Conservation (phyloP, 2,113 vertebrate genomes). For the Stigmatopora argus region DNA sequence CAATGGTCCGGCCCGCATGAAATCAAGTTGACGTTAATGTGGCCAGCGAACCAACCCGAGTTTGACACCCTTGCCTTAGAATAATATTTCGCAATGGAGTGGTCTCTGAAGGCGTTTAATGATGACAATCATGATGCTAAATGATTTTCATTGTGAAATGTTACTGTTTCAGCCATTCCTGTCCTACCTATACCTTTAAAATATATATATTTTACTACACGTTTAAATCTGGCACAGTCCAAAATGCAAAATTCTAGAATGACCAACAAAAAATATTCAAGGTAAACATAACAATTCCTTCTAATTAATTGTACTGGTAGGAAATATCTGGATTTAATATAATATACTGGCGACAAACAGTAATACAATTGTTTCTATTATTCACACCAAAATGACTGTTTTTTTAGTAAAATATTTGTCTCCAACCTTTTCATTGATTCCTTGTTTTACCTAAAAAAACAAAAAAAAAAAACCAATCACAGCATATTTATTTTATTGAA, state of each 20-base stretch:
- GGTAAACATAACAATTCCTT: not conserved
- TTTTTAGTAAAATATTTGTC: conserved; percentile 9
- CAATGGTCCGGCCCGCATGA: no score
- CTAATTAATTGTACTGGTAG: not conserved
- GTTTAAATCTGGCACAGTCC: not conserved
- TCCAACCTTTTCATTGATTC: not conserved
- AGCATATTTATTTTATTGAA: conserved; percentile 37
- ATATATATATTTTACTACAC: not conserved
- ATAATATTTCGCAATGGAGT: not conserved
- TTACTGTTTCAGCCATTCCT: not conserved
- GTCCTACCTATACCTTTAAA: not conserved
- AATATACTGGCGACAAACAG: not conserved
- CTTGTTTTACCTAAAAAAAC: not conserved
- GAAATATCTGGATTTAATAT: not conserved
- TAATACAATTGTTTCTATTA: not conserved
- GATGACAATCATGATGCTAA: conserved; percentile 1
- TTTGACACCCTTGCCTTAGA: no score
- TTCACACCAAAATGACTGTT: not conserved
- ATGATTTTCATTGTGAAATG: not conserved
- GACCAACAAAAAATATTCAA: not conserved
- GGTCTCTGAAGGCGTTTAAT: not conserved
- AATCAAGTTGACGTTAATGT: no score
- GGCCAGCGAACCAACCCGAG: no score
- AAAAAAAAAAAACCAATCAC: conserved; percentile 1
- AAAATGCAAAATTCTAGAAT: not conserved